A percentile compares a stretch with the other conserved stretches of the same genome.
phyloP scores from a whole-genome alignment of 2,797 vertebrate genomes.

The Gastrophryne carolinensis region DNA sequence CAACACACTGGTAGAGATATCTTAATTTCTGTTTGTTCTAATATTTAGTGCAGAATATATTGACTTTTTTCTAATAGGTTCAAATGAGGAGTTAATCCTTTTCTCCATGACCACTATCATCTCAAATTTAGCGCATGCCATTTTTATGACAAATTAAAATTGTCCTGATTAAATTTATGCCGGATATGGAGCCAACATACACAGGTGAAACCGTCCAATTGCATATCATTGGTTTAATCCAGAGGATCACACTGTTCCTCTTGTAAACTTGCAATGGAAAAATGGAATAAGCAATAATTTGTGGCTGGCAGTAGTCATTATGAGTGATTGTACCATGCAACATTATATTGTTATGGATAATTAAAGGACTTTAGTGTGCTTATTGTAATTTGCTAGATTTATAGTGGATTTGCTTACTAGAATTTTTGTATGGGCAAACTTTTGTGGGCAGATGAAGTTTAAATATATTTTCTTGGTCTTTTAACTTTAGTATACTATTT shows the following conservation, averaged over 20 bases:
- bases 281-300: conserved; percentile 7
- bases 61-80: conserved; percentile 6
- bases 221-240: not conserved
- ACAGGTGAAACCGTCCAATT: conserved; percentile 3
- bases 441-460: no score
- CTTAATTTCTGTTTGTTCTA: conserved; percentile 20
- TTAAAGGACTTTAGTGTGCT: conserved; percentile 3
- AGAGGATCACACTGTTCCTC: conserved; percentile 2
- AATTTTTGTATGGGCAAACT: no score
- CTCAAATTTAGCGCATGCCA: not conserved
- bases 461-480: no score
- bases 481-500: no score
- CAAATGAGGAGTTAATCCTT: conserved; percentile 18
- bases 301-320: not conserved
- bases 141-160: not conserved
- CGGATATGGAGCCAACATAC: not conserved
- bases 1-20: conserved; percentile 3
- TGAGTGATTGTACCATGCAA: not conserved
- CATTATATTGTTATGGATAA: conserved; percentile 9
- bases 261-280: not conserved
- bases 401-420: not conserved
- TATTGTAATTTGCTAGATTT: not conserved
- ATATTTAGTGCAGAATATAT: not conserved
- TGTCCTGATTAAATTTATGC: not conserved
- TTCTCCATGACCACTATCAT: not conserved